Conservation (phyloP, 2,113 vertebrate species). For the Sakesphorus luctuosus region DNA sequence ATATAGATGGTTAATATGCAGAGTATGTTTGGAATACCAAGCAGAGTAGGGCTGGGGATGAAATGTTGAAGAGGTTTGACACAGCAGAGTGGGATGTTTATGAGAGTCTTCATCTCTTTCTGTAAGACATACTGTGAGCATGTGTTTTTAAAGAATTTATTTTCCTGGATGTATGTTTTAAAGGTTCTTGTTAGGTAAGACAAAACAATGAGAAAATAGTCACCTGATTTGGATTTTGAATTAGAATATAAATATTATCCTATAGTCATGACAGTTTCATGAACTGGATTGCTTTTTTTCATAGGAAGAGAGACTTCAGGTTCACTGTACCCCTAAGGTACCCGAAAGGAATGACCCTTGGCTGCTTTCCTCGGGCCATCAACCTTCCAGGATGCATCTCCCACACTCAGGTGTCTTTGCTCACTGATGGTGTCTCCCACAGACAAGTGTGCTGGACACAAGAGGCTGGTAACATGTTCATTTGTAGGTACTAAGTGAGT, state of each 20-base stretch:
- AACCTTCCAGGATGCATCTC: neutral
- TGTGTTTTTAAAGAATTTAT: neutral
- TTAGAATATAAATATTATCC: neutral
- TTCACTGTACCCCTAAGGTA: neutral
- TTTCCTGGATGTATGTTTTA: neutral
- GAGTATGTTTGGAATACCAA: neutral
- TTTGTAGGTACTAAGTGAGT: neutral
- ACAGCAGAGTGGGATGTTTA: neutral
- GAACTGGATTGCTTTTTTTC: neutral
- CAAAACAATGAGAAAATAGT: neutral
- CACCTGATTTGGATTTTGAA: neutral
- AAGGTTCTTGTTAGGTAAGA: neutral
- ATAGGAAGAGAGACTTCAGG: neutral
- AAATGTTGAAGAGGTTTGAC: neutral
- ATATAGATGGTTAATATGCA: neutral
- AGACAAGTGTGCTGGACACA: neutral
- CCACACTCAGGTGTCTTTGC: neutral
- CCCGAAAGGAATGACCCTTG: neutral
- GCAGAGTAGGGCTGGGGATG: neutral
- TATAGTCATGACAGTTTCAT: neutral
- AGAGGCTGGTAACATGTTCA: neutral
- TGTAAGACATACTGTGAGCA: neutral
- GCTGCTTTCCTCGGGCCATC: neutral
- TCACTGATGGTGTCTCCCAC: neutral
- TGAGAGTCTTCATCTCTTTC: neutral